Conservation (phyloP, 2,888 invertebrate species). For the Microdon myrmicae region DNA sequence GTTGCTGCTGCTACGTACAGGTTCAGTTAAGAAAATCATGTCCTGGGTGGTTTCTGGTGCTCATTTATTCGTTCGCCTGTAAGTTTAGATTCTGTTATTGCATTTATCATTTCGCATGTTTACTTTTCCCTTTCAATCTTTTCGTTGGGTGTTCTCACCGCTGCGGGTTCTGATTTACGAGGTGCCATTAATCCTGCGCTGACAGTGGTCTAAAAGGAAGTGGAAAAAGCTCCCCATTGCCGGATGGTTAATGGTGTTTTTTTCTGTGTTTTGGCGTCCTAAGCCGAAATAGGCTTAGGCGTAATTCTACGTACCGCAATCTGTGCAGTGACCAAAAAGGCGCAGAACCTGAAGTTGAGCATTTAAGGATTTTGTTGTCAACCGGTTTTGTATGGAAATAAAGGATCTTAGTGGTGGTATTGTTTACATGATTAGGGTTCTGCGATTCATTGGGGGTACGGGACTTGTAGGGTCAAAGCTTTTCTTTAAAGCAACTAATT, state of each 20-base stretch:
- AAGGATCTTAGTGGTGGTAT: too few species aligned
- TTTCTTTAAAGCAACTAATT: too few species aligned
- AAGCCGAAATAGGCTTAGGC: constrained; percentile 36
- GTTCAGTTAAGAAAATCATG: constrained; percentile 29
- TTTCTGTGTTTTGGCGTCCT: too few species aligned
- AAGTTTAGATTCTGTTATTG: constrained; percentile 50
- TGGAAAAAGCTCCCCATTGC: too few species aligned
- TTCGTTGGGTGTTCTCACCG: constrained; percentile 6
- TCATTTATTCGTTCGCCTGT: constrained; percentile 33
- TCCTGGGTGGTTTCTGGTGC: constrained; percentile 16
- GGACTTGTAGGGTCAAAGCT: too few species aligned
- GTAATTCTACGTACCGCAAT: constrained; percentile 31
- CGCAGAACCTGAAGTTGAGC: too few species aligned
- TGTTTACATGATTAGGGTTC: too few species aligned
- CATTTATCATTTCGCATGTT: constrained; percentile 52
- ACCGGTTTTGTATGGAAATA: too few species aligned
- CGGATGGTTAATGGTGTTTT: too few species aligned
- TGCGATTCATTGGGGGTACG: too few species aligned
- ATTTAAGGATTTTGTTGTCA: too few species aligned
- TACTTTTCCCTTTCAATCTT: constrained; percentile 1
- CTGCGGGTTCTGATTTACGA: constrained; percentile 39
- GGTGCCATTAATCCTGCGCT: constrained; percentile 51
- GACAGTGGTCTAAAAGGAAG: constrained; percentile 19
- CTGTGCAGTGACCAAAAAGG: constrained; percentile 15
- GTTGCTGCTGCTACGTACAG: too few species aligned